A percentile compares a stretch with the other conserved stretches of the same genome.
These are phyloP conservation scores for Leptopilina syphax DNA, from an alignment of 2,888 invertebrate species.

Conservation along the genomic window DNA sequence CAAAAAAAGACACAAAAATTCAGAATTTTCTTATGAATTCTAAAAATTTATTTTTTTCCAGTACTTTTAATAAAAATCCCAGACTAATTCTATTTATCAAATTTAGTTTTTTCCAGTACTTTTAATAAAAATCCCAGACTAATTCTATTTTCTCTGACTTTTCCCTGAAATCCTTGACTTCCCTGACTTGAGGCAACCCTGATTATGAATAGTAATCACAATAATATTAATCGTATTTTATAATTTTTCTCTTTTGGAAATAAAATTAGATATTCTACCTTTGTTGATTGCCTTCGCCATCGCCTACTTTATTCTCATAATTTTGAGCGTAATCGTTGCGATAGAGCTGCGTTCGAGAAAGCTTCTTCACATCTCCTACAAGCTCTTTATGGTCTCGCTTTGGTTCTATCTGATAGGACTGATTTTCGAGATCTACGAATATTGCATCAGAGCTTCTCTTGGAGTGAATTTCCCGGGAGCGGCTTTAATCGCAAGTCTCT, in stretches of 20 bases:
- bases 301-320: slow-evolving; percentile 84
- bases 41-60: too few relatives aligned
- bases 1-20: too few relatives aligned
- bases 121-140: too few relatives aligned
- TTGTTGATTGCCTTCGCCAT: slow-evolving; percentile 86
- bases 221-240: too few relatives aligned
- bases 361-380: slow-evolving; percentile 92
- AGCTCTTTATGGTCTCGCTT: slow-evolving; percentile 87
- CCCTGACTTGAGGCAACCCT: too few relatives aligned
- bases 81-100: too few relatives aligned
- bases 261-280: slow-evolving; percentile 87
- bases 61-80: too few relatives aligned
- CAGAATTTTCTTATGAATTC: too few relatives aligned
- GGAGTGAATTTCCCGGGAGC: slow-evolving; percentile 81
- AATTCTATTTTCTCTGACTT: too few relatives aligned
- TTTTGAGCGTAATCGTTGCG: slow-evolving; percentile 86
- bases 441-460: slow-evolving; percentile 86
- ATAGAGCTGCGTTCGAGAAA: slow-evolving; percentile 88
- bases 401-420: slow-evolving; percentile 85
- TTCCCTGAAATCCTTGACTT: too few relatives aligned
- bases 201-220: too few relatives aligned
- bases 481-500: slow-evolving; percentile 81
- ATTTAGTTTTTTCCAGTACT: too few relatives aligned
- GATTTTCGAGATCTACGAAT: slow-evolving; percentile 83
- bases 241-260: slow-evolving; percentile 60